These are phyloP conservation scores for Solea solea DNA, from an alignment of 2,113 vertebrate genomes.

Conservation along the genomic window DNA sequence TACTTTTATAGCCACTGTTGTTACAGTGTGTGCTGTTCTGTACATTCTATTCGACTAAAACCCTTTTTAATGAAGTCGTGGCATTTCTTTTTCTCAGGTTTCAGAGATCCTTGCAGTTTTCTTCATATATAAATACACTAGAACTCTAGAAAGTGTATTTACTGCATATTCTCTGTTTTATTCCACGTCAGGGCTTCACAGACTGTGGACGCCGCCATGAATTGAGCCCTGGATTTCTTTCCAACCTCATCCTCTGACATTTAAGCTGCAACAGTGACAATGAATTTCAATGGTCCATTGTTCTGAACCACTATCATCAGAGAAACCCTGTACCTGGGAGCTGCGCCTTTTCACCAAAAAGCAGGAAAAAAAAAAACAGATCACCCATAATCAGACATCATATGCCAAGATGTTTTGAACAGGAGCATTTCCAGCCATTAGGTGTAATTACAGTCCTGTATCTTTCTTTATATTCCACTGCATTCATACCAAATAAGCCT, in stretches of 20 bases:
- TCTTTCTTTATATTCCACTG: slow-evolving; percentile 70
- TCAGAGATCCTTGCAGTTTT: no score
- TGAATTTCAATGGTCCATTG: slow-evolving; percentile 81
- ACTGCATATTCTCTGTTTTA: not conserved
- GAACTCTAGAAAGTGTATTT: not conserved
- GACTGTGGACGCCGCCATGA: slow-evolving; percentile 31
- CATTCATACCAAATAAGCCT: slow-evolving; percentile 75
- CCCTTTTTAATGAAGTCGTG: no score
- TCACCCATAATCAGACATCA: slow-evolving; percentile 80
- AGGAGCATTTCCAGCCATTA: slow-evolving; percentile 79
- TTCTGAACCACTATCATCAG: slow-evolving; percentile 80
- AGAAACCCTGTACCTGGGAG: slow-evolving; percentile 63
- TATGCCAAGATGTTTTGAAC: slow-evolving; percentile 76
- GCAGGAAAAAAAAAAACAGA: slow-evolving; percentile 71
- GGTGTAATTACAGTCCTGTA: slow-evolving; percentile 76
- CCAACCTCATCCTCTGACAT: slow-evolving; percentile 63
- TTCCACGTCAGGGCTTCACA: slow-evolving; percentile 31
- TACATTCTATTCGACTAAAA: no score
- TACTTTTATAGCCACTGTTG: no score
- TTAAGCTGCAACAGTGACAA: slow-evolving; percentile 72
- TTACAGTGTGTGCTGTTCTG: no score
- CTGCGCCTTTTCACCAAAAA: slow-evolving; percentile 71
- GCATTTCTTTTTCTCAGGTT: no score
- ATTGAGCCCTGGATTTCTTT: slow-evolving; percentile 55
- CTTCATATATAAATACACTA: no score